Base-by-base conservation (phyloP, 2,888 invertebrate genomes). In the Eupithecia subumbrata region DNA sequence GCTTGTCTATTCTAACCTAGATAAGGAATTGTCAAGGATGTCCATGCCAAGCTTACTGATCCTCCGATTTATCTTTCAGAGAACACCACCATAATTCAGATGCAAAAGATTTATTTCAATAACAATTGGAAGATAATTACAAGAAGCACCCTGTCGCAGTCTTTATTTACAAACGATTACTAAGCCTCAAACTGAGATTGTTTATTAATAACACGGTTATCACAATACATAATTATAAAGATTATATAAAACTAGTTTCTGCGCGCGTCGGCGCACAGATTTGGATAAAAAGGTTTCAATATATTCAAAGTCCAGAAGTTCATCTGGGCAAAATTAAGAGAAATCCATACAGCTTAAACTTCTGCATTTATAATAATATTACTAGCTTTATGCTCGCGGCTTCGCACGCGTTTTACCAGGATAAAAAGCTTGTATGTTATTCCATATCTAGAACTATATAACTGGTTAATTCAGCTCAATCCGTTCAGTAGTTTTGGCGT, bases 81-180 rank as follows among this genome's bases (percentile, higher is more conserved):
- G 40, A 40, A 1, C 9, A 8, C 9, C 40, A 43, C 43, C 12
- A 43, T 43, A 14, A 43, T 14, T 43, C 2, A 2, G 14, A 43
- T 43, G 12, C 12, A 12, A 22, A 56, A 43, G 9, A 45, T 1
- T 14, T 1, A 16, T 45, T 40, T 71, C 25, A 30, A 71, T n/a
- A 64, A 56, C 43, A 40, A 12, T 40, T 22, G n/a, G 43, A 60
- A 25, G 22, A 56, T 56, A n/a, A n/a, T 66, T 71, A 25, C 9
- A 22, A 63, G 43, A 71, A 64, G 66, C 71, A 66, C 40, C 72
- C 72, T 67, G 48, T 66, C 14, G 7, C 72, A 67, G 72, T 67
- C 72, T 67, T 72, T 72, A 64, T 48, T 67, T 37, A 72, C 67
- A 71, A 67, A 37, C 66, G 37, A 1, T n/a, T 40, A 64, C 16